Conservation (phyloP, 2,888 invertebrate species). For the Pyrocoelia pectoralis region DNA sequence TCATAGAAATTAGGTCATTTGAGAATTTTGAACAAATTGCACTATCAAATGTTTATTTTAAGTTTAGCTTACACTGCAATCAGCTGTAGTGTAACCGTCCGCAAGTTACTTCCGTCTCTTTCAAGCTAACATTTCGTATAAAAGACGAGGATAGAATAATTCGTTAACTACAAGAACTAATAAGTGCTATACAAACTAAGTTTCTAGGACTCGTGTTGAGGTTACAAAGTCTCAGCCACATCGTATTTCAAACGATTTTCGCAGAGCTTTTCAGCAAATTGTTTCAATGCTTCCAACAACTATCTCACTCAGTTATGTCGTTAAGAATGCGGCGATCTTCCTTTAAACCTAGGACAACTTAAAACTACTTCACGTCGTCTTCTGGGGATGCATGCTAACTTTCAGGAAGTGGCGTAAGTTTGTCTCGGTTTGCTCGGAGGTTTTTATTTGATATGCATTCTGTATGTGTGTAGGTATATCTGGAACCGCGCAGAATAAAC, state of each 20-base stretch:
- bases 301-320: constrained; percentile 16
- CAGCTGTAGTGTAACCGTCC: constrained; percentile 20
- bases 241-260: constrained; percentile 47
- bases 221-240: constrained; percentile 44
- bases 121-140: not conserved
- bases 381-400: constrained; percentile 17
- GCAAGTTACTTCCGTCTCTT: constrained; percentile 10
- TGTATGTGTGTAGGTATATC: constrained; percentile 28
- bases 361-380: constrained; percentile 22
- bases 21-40: constrained; percentile 35
- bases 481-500: constrained; percentile 36
- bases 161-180: constrained; percentile 39
- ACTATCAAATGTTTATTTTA: constrained; percentile 38
- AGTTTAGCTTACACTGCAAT: constrained; percentile 24
- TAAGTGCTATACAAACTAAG: constrained; percentile 46
- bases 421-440: constrained; percentile 31
- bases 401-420: constrained; percentile 20
- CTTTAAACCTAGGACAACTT: not conserved
- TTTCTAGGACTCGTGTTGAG: constrained; percentile 46
- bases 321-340: not conserved
- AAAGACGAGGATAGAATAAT: constrained; percentile 21
- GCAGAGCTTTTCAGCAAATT: constrained; percentile 43
- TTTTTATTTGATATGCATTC: constrained; percentile 29
- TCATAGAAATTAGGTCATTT: constrained; percentile 30
- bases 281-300: constrained; percentile 23